Conservation (phyloP, 2,113 vertebrate genomes). For the Empidonax traillii region DNA sequence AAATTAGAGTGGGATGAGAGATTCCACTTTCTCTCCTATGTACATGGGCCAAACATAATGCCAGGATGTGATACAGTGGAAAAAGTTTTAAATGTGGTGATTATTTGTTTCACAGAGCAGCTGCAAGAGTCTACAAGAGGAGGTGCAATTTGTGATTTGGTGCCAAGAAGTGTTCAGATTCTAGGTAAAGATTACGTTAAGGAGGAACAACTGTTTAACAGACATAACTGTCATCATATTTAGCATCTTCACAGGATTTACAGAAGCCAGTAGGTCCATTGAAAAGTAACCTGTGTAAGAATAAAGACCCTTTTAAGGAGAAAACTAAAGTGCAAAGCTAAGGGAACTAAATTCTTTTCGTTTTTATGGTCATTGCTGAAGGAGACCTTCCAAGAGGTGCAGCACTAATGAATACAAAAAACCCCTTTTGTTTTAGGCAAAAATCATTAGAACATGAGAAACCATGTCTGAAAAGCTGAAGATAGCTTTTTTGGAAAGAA, state of each 20-base stretch:
- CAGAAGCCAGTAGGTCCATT: not conserved
- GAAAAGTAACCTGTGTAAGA: not conserved
- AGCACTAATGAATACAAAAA: not conserved
- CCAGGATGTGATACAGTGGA: accelerated
- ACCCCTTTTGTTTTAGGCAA: not conserved
- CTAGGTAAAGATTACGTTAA: not conserved
- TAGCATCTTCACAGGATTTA: not conserved
- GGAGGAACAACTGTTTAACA: not conserved
- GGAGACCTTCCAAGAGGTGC: not conserved
- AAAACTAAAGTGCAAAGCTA: not conserved
- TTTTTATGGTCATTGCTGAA: not conserved
- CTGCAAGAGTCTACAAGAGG: not conserved
- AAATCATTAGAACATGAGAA: not conserved
- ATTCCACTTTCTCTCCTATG: not conserved
- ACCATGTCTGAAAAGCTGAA: not conserved
- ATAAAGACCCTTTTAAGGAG: not conserved
- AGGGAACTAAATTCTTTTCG: not conserved
- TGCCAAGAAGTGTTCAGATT: not conserved
- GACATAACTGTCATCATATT: not conserved
- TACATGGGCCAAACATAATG: not conserved
- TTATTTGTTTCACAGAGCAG: not conserved
- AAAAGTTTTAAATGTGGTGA: not conserved
- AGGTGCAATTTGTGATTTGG: not conserved
- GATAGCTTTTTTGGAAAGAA: not conserved
- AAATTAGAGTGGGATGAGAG: not conserved